These are phyloP conservation scores for Apaloderma vittatum DNA, from an alignment of 2,113 vertebrate species.

Conservation along the genomic window DNA sequence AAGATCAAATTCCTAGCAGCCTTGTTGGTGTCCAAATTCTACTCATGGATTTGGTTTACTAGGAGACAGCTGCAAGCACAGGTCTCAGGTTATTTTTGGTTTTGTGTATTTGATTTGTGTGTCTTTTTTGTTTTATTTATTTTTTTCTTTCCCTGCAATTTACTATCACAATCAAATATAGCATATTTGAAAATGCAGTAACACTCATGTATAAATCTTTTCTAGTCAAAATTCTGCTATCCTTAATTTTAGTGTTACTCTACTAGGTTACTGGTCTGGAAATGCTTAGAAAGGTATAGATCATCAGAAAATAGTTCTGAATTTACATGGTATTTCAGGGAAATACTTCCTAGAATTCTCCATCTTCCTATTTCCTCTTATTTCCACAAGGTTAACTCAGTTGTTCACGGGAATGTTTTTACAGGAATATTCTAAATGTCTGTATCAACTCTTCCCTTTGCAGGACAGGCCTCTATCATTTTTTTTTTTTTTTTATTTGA, in stretches of 20 bases:
- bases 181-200: neutral
- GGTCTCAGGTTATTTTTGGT: neutral
- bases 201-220: neutral
- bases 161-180: neutral
- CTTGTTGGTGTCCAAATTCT: fast-evolving
- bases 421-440: neutral
- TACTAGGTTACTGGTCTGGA: neutral
- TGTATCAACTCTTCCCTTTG: neutral
- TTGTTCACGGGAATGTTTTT: neutral
- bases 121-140: neutral
- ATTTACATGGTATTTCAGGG: neutral
- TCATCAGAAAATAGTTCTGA: neutral
- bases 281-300: neutral
- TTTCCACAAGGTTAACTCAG: neutral
- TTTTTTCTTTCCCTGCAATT: neutral
- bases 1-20: neutral
- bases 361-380: neutral
- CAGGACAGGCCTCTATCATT: neutral
- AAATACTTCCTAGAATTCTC: neutral
- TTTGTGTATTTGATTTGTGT: neutral
- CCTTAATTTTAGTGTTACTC: neutral
- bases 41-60: neutral
- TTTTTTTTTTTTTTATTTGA: neutral
- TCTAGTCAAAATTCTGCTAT: neutral
- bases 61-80: neutral